phyloP scores from a whole-genome alignment of 2,888 invertebrate species.

The Smittia aterrima region DNA sequence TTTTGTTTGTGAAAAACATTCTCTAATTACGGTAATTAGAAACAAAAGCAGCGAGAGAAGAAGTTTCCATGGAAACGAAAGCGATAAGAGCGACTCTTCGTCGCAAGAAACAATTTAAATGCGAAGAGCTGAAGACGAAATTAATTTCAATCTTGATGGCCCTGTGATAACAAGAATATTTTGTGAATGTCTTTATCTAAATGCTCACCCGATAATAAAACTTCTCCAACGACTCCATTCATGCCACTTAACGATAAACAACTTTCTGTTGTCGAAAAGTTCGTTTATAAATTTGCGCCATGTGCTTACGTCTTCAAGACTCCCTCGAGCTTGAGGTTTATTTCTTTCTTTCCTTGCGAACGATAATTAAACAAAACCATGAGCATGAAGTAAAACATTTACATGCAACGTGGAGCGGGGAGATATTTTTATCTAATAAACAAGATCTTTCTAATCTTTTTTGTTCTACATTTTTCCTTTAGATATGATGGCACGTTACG shows the following conservation, averaged over 20 bases:
- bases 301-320: not conserved
- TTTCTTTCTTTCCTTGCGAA: constrained; percentile 29
- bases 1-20: constrained; percentile 15
- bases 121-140: not conserved
- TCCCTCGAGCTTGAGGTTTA: constrained; percentile 8
- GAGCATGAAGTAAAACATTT: constrained; percentile 34
- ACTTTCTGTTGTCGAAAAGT: not conserved
- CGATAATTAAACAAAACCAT: constrained; percentile 33
- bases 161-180: constrained; percentile 9
- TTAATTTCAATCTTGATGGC: not conserved
- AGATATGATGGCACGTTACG: not conserved
- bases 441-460: constrained; percentile 40
- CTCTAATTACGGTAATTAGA: constrained; percentile 36
- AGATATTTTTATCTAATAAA: constrained; percentile 38
- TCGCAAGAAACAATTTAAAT: constrained; percentile 30
- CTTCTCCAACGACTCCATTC: not conserved
- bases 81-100: not conserved
- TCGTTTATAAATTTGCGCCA: constrained; percentile 35
- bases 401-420: constrained; percentile 40
- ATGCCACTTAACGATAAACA: not conserved
- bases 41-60: constrained; percentile 19
- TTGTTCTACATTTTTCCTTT: constrained; percentile 28
- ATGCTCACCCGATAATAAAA: not conserved
- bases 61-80: not conserved
- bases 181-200: constrained; percentile 23